Conservation (phyloP, 2,797 vertebrate genomes). For the Gila robusta region DNA sequence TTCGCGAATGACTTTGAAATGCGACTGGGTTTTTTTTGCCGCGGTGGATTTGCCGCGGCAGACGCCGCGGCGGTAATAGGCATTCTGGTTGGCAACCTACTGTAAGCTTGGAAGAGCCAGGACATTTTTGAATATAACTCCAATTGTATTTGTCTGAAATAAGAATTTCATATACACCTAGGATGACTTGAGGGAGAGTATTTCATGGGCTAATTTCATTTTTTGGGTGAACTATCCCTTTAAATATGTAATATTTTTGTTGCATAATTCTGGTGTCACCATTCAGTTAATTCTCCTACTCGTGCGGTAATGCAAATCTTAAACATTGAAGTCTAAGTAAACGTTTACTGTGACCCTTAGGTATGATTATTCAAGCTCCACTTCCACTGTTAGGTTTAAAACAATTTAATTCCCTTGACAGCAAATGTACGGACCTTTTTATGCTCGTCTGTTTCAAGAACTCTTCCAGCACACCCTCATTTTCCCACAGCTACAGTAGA, state of each 20-base stretch:
- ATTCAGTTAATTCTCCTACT: neutral
- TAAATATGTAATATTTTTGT: neutral
- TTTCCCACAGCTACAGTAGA: constrained; percentile 80
- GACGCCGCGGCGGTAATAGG: too few species aligned
- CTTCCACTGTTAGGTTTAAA: neutral
- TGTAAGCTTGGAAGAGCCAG: too few species aligned
- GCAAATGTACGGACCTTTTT: constrained; percentile 75
- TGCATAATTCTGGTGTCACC: neutral
- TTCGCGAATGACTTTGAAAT: too few species aligned
- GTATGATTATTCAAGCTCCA: neutral
- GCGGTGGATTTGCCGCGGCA: too few species aligned
- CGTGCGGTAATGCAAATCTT: neutral
- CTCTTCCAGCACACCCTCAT: constrained; percentile 65
- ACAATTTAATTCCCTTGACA: neutral
- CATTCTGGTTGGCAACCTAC: too few species aligned
- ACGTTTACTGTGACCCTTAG: neutral
- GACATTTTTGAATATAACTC: too few species aligned
- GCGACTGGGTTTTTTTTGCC: too few species aligned
- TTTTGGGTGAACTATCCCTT: too few species aligned
- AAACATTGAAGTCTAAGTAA: neutral
- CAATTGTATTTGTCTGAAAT: too few species aligned
- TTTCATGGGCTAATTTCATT: too few species aligned
- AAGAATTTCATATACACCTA: too few species aligned
- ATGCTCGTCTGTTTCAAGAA: constrained; percentile 75
- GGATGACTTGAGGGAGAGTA: too few species aligned